Conservation (phyloP, 2,888 invertebrate genomes). For the Anarsia innoxiella region DNA sequence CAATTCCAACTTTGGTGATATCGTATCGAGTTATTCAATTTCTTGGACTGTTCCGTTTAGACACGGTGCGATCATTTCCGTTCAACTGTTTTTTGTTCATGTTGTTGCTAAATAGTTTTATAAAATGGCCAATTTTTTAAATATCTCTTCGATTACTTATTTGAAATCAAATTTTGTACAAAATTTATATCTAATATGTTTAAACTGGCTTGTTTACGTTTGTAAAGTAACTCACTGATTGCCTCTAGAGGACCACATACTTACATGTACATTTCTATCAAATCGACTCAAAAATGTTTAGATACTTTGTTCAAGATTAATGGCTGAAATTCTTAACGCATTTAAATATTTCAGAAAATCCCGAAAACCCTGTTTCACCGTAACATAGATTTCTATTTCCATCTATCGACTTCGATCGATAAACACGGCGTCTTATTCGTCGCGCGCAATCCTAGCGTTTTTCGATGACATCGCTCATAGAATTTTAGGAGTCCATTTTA, state of each 20-base stretch:
- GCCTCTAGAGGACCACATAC: too few species aligned
- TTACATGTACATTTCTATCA: too few species aligned
- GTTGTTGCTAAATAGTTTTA: too few species aligned
- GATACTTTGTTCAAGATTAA: too few species aligned
- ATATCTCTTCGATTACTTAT: too few species aligned
- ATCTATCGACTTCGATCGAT: conserved; percentile 37
- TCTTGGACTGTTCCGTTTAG: conserved; percentile 58
- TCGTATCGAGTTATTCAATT: conserved; percentile 67
- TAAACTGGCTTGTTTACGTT: too few species aligned
- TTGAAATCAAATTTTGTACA: too few species aligned
- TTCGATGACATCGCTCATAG: conserved; percentile 13
- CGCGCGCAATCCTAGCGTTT: conserved; percentile 61
- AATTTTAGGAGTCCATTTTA: conserved; percentile 7
- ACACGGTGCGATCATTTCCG: conserved; percentile 63
- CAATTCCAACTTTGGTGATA: conserved; percentile 67
- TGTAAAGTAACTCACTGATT: too few species aligned
- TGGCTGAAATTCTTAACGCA: too few species aligned
- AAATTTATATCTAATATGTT: too few species aligned
- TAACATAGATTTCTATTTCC: conserved; percentile 30
- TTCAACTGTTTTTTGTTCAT: conserved; percentile 30
- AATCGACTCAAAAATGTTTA: too few species aligned
- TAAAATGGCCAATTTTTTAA: too few species aligned
- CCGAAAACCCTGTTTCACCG: background rate
- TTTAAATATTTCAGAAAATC: background rate
- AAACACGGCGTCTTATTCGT: conserved; percentile 52